Conservation (phyloP, 2,113 vertebrate species). For the Zeus faber region DNA sequence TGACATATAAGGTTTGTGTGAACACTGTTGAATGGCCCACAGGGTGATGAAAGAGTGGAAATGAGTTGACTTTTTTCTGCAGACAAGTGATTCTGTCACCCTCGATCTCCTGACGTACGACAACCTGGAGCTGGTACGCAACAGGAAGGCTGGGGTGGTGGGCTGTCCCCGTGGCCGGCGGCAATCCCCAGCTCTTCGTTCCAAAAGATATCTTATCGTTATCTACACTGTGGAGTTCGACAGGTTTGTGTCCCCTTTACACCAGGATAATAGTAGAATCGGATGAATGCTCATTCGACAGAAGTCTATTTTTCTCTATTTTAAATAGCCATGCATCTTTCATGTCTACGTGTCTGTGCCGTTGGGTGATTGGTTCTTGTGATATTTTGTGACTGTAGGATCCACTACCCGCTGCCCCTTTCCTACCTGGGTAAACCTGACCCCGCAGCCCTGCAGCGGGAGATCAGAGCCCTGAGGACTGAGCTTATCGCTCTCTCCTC, state of each 20-base stretch:
- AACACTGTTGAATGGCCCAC: too few species aligned
- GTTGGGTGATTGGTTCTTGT: background rate
- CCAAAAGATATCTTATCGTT: conserved; percentile 92
- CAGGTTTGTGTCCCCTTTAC: conserved; percentile 69
- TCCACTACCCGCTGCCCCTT: conserved; percentile 91
- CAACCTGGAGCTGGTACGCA: conserved; percentile 86
- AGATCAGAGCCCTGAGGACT: conserved; percentile 79
- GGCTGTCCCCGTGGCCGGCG: conserved; percentile 68
- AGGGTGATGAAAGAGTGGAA: too few species aligned
- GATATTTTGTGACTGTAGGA: conserved; percentile 66
- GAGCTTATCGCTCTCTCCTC: conserved; percentile 73
- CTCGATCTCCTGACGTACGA: conserved; percentile 90
- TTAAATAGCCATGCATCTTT: too few species aligned
- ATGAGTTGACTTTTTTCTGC: conserved; percentile 29
- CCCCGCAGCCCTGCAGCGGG: conserved; percentile 80
- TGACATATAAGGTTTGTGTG: too few species aligned
- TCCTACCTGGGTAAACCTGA: conserved; percentile 86
- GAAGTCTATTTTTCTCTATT: too few species aligned
- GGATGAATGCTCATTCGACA: too few species aligned
- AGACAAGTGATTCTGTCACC: conserved; percentile 88
- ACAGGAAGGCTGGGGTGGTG: conserved; percentile 78
- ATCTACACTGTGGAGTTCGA: conserved; percentile 96
- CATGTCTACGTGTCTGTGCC: too few species aligned
- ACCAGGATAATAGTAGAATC: too few species aligned
- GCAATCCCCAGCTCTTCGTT: conserved; percentile 78